phyloP scores from a whole-genome alignment of 2,113 vertebrate species.

The Halichoeres trimaculatus region DNA sequence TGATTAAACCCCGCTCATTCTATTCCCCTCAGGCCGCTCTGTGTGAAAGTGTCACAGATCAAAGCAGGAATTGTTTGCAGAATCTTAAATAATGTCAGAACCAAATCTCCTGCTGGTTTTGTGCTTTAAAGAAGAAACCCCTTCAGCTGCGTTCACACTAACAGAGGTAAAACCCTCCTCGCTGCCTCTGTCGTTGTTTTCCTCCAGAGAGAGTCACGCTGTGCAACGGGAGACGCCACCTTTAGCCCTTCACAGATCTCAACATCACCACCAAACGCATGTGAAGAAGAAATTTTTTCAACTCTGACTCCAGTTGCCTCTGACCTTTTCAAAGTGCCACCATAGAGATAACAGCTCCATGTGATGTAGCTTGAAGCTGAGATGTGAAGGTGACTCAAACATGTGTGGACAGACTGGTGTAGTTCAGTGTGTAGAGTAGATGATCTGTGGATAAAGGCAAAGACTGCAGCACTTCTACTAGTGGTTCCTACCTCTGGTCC shows the following conservation, averaged over 20 bases:
- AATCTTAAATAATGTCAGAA: not conserved
- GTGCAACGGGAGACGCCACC: not conserved
- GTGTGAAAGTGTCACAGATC: not conserved
- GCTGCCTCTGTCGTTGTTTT: not conserved
- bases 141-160: not conserved
- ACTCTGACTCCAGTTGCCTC: not conserved
- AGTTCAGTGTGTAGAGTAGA: too few species aligned
- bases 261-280: not conserved
- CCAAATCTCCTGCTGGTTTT: not conserved
- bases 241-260: not conserved
- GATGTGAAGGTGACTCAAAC: too few species aligned
- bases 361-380: too few species aligned
- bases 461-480: too few species aligned
- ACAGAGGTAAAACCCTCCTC: not conserved
- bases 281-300: not conserved
- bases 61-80: conserved; percentile 7
- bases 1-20: conserved; percentile 6
- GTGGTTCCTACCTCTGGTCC: too few species aligned
- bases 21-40: not conserved
- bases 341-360: too few species aligned
- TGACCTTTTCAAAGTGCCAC: not conserved
- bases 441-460: too few species aligned
- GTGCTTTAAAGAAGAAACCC: not conserved
- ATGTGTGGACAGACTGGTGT: too few species aligned
- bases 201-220: not conserved